These are phyloP conservation scores for Ptychadena robeensis DNA, from an alignment of 2,797 vertebrate genomes.

Conservation along the genomic window DNA sequence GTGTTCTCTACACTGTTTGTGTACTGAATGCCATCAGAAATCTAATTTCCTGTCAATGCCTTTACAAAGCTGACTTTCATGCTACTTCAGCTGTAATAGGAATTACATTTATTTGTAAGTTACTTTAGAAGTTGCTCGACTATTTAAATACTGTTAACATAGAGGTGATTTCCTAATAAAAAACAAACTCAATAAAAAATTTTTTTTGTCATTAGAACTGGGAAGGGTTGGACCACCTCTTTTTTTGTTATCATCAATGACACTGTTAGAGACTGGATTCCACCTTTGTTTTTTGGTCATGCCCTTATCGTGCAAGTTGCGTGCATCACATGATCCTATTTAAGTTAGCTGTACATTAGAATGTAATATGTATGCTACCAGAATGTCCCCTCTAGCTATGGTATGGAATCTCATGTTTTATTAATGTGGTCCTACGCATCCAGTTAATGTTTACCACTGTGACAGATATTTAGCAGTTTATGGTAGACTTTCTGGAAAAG, in stretches of 20 bases:
- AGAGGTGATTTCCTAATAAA: too few species aligned
- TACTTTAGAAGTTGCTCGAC: not conserved
- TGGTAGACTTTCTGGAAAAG: not conserved
- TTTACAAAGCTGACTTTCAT: too few species aligned
- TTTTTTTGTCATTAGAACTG: not conserved
- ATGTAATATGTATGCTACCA: not conserved
- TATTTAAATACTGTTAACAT: not conserved
- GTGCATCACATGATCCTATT: not conserved
- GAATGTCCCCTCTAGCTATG: not conserved
- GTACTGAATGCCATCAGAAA: too few species aligned
- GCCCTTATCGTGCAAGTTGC: not conserved
- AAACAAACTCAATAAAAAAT: too few species aligned
- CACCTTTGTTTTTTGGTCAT: not conserved
- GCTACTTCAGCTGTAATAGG: too few species aligned
- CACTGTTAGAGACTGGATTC: too few species aligned
- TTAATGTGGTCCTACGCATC: not conserved
- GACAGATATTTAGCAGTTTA: not conserved
- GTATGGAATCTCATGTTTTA: constrained; percentile 10
- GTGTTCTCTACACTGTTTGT: too few species aligned
- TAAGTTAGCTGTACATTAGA: not conserved
- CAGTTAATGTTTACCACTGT: constrained; percentile 16
- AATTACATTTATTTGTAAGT: not conserved
- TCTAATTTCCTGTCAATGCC: too few species aligned
- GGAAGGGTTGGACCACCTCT: not conserved
- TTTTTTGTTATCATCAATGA: not conserved